A percentile compares a stretch with the other conserved stretches of the same genome.
phyloP scores from a whole-genome alignment of 37 sponge, comb jelly and placozoan species.

The Hormiphora californensis region DNA sequence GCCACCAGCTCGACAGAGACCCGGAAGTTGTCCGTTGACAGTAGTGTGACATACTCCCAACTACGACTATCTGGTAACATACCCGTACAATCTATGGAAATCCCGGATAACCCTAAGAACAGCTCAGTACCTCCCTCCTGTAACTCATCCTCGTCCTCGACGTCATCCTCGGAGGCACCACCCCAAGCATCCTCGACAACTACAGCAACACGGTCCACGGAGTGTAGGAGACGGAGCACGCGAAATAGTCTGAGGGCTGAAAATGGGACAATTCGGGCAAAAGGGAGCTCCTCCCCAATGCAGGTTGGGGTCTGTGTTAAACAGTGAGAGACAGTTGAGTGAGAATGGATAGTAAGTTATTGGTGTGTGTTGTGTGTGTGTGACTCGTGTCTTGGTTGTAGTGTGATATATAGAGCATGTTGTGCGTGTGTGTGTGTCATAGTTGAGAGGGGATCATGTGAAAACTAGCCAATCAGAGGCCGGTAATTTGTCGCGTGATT shows the following conservation, averaged over 20 bases:
- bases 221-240: not conserved
- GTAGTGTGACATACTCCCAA: not conserved
- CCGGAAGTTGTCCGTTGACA: constrained; percentile 12
- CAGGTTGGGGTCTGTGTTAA: constrained; percentile 22
- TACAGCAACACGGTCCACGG: not conserved
- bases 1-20: not conserved
- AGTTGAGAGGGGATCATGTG: too few relatives aligned
- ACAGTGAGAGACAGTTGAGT: too few relatives aligned
- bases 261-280: not conserved
- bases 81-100: not conserved
- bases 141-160: not conserved
- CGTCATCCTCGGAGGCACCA: too few relatives aligned
- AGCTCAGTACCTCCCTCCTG: constrained; percentile 7
- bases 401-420: too few relatives aligned
- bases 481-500: too few relatives aligned
- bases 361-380: too few relatives aligned
- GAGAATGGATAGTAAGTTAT: too few relatives aligned
- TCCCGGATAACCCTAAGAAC: not conserved
- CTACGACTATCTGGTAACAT: not conserved
- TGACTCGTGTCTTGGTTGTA: too few relatives aligned
- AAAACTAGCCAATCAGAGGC: too few relatives aligned
- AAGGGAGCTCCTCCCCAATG: not conserved
- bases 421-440: too few relatives aligned
- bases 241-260: not conserved
- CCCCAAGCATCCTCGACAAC: not conserved